phyloP scores from a whole-genome alignment of 2,113 vertebrate genomes.

The Aepyceros melampus region DNA sequence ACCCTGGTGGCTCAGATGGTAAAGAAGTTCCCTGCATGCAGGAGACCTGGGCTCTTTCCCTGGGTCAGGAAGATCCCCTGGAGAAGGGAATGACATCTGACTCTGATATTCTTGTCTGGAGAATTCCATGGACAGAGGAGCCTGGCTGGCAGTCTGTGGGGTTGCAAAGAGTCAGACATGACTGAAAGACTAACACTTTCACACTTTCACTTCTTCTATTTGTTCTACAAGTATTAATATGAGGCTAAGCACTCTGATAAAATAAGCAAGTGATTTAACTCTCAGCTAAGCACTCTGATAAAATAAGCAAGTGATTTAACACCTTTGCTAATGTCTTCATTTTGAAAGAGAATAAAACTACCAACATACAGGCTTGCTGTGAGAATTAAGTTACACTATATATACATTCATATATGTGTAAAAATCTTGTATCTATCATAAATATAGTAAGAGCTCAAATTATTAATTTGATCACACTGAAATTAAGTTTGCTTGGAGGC shows the following conservation, averaged over 20 bases:
- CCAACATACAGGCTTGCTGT: not conserved
- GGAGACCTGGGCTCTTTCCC: not conserved
- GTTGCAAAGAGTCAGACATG: not conserved
- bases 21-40: not conserved
- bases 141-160: not conserved
- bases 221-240: not conserved
- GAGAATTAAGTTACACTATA: not conserved
- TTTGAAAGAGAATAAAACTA: not conserved
- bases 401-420: not conserved
- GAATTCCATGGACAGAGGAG: not conserved
- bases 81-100: not conserved
- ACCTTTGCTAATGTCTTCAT: not conserved
- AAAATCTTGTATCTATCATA: not conserved
- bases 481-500: not conserved
- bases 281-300: not conserved
- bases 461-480: not conserved
- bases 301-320: not conserved
- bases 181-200: not conserved
- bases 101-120: not conserved
- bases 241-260: not conserved
- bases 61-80: not conserved
- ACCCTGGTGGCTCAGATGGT: not conserved
- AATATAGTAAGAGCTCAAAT: not conserved
- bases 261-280: not conserved
- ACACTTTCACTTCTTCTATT: not conserved